Conservation (phyloP, 2,797 vertebrate species). For the Simalia tracyae region DNA sequence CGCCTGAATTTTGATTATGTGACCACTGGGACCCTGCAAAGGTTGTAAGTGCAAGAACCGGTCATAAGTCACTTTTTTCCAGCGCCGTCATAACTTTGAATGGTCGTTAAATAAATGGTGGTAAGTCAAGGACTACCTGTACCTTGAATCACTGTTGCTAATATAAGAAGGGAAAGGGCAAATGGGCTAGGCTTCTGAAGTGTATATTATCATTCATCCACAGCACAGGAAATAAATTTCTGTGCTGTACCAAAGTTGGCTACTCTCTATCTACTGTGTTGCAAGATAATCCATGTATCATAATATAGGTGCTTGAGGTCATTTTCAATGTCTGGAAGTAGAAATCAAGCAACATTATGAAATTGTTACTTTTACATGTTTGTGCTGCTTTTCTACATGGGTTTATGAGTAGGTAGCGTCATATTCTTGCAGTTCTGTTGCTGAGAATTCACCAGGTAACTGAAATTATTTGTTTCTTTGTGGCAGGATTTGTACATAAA, state of each 20-base stretch:
- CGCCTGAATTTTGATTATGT: too few species aligned
- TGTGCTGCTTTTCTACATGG: neutral
- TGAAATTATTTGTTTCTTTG: neutral
- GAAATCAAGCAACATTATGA: neutral
- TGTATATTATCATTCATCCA: neutral
- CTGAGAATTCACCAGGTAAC: neutral
- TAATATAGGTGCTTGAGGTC: neutral
- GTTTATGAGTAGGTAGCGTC: neutral
- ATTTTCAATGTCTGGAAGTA: neutral
- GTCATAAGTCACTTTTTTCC: too few species aligned
- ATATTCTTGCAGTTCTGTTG: neutral
- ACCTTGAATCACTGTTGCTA: neutral
- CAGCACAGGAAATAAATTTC: neutral
- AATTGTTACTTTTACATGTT: neutral
- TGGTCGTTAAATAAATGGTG: too few species aligned
- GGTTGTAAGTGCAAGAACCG: too few species aligned
- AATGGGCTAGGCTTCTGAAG: neutral
- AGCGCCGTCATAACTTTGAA: too few species aligned
- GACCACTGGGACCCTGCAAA: too few species aligned
- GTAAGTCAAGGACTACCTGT: too few species aligned
- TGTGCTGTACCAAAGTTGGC: neutral
- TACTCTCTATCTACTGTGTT: neutral
- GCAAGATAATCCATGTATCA: neutral
- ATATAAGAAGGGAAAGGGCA: neutral
- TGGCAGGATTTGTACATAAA: constrained; percentile 31